These are phyloP conservation scores for Azorinus chamasolen DNA, from an alignment of 2,888 invertebrate genomes.

Conservation along the genomic window DNA sequence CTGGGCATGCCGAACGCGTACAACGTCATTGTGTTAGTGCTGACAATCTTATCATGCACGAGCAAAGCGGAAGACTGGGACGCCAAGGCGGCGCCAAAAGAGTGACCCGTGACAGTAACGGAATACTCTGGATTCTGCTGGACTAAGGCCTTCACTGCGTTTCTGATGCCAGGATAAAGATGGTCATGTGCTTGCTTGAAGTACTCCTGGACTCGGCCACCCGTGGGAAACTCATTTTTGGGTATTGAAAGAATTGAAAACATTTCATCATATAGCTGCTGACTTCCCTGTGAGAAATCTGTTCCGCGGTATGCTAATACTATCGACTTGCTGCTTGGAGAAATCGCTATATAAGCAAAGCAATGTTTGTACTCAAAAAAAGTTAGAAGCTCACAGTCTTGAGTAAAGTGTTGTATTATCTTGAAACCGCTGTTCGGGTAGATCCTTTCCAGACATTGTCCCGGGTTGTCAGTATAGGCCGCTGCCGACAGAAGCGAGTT, in stretches of 20 bases:
- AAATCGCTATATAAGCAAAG: constrained; percentile 23
- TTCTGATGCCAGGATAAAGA: constrained; percentile 26
- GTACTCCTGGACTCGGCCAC: constrained; percentile 46
- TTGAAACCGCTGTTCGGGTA: too few relatives aligned
- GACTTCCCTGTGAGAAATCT: neutral
- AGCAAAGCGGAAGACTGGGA: constrained; percentile 31
- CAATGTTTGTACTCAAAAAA: constrained; percentile 8
- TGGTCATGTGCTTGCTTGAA: constrained; percentile 41
- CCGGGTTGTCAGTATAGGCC: too few relatives aligned
- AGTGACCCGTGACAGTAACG: constrained; percentile 48
- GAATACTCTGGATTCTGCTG: constrained; percentile 26
- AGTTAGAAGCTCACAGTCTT: neutral
- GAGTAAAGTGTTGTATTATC: too few relatives aligned
- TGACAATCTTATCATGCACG: constrained; percentile 28
- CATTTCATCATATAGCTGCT: constrained; percentile 30
- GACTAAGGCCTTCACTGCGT: constrained; percentile 12
- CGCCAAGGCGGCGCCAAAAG: constrained; percentile 50
- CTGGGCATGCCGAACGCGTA: constrained; percentile 54
- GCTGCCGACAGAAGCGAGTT: too few relatives aligned
- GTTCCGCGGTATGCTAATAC: constrained; percentile 9
- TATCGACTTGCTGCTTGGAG: constrained; percentile 1
- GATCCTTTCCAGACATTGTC: too few relatives aligned
- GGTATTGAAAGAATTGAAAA: constrained; percentile 5
- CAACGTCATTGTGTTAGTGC: constrained; percentile 10
- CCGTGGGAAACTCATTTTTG: constrained; percentile 17